Evolutionary conservation across 2,113 vertebrate genomes (phyloP), one percentile per base, ranked within the genome.

Genomic region (Eulacestoma nigropectus): DNA sequence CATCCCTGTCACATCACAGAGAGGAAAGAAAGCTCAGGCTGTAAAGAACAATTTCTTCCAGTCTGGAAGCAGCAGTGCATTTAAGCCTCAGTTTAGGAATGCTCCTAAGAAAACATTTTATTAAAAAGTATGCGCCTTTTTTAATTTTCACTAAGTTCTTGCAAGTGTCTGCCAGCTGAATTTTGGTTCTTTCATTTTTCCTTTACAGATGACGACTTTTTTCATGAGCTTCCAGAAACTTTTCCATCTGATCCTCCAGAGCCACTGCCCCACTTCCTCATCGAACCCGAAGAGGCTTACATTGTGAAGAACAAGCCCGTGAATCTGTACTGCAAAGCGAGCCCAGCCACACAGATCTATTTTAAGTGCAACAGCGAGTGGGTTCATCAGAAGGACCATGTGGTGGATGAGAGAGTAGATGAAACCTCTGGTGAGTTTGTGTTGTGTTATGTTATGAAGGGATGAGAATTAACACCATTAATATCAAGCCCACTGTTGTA

Each of bases 331-430:
- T 99, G 99, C 97, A 99, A 99, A 96, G 99, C 99, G 3, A 99
- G 99, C 32, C 99, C 99, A 1, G 99, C 99, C 95, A 99, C 99
- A 0, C 99, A 99, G 97, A 99, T 99, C 95, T 99, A 99, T 97
- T 99, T 99, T 93, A 99, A 99, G 95, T 99, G 99, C 97, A 99
- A 99, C 97, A 99, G 99, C 0, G 99, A 99, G 91, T 99, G 99
- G 99, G 99, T 99, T 84, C 99, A 99, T 97, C 99, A 99, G 98
- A 99, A 99, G 95, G 99, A 99, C 94, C 99, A 99, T 52, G 98
- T 98, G 9, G 99, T 99, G 81, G 99, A 99, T 2, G 99, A 99
- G 96, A 97, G 99, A 86, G 98, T 99, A 81, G 99, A 99, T 13
- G 99, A 99, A 96, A 99, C 98, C 78, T 99, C 99, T 47, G 99